These are phyloP conservation scores for Petrolisthes manimaculis DNA, from an alignment of 2,888 invertebrate genomes.

Conservation along the genomic window DNA sequence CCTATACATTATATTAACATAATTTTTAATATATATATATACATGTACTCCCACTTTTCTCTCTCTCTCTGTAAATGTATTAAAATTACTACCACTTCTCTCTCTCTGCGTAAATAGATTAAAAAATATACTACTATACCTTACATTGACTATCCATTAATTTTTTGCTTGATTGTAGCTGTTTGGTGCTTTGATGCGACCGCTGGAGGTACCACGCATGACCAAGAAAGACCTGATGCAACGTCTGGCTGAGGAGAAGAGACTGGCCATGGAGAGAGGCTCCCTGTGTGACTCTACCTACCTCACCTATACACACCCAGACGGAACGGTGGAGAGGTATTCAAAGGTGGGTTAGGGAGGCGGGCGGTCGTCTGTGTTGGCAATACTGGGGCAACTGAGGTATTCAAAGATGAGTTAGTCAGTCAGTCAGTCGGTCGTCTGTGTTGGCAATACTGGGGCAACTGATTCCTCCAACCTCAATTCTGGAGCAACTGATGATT, in stretches of 20 bases:
- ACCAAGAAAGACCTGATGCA: constrained; percentile 82
- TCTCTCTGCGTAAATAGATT: constrained; percentile 1
- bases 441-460: too few species aligned
- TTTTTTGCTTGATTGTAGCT: constrained; percentile 69
- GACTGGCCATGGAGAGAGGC: constrained; percentile 89
- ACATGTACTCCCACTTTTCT: constrained; percentile 6
- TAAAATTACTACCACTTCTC: too few species aligned
- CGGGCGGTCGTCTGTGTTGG: constrained; percentile 77
- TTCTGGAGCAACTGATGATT: too few species aligned
- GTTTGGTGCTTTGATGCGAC: constrained; percentile 83
- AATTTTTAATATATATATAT: constrained; percentile 35
- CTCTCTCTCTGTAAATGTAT: constrained; percentile 25
- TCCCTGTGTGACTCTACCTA: constrained; percentile 86
- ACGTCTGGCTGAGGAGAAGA: constrained; percentile 92
- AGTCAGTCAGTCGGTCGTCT: too few species aligned
- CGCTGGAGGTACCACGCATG: constrained; percentile 68
- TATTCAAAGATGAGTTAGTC: too few species aligned
- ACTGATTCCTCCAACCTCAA: too few species aligned
- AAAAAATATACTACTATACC: too few species aligned
- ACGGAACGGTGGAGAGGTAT: constrained; percentile 76
- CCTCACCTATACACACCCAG: constrained; percentile 88
- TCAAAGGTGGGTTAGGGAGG: constrained; percentile 29
- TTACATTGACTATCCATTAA: neutral
- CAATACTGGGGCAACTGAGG: constrained; percentile 77
- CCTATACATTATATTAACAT: constrained; percentile 21